phyloP scores from a whole-genome alignment of 2,797 vertebrate genomes.

The Sebastes cheni region DNA sequence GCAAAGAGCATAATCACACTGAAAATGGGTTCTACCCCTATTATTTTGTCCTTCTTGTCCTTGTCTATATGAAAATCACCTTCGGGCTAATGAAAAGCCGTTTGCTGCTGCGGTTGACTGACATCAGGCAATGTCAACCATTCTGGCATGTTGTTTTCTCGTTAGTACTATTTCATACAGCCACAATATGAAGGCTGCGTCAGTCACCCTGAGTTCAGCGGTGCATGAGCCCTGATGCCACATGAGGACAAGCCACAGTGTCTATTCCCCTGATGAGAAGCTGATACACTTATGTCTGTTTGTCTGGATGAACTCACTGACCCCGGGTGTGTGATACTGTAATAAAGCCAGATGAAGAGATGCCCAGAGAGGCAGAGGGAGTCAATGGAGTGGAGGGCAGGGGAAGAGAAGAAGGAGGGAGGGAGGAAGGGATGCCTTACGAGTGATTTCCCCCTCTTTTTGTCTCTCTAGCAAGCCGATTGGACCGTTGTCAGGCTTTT shows the following conservation, averaged over 20 bases:
- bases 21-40: constrained; percentile 9
- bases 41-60: constrained; percentile 44
- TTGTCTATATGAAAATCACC: constrained; percentile 51
- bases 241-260: constrained; percentile 24
- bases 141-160: constrained; percentile 21
- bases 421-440: background rate
- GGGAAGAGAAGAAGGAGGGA: background rate
- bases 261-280: constrained; percentile 42
- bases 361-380: constrained; percentile 20
- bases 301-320: constrained; percentile 38
- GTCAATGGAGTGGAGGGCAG: background rate
- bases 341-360: constrained; percentile 38
- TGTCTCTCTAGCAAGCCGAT: background rate
- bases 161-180: constrained; percentile 22
- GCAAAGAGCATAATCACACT: constrained; percentile 15
- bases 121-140: constrained; percentile 14
- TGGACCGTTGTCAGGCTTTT: too few relatives aligned
- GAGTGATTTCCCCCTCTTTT: background rate
- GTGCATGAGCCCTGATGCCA: constrained; percentile 17
- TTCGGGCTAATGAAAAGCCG: constrained; percentile 45
- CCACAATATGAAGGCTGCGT: constrained; percentile 21
- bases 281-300: constrained; percentile 29
- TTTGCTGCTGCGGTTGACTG: constrained; percentile 51
- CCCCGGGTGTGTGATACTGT: constrained; percentile 29
- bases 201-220: constrained; percentile 33